phyloP scores from a whole-genome alignment of 2,113 vertebrate genomes.

The Menidia beryllina region DNA sequence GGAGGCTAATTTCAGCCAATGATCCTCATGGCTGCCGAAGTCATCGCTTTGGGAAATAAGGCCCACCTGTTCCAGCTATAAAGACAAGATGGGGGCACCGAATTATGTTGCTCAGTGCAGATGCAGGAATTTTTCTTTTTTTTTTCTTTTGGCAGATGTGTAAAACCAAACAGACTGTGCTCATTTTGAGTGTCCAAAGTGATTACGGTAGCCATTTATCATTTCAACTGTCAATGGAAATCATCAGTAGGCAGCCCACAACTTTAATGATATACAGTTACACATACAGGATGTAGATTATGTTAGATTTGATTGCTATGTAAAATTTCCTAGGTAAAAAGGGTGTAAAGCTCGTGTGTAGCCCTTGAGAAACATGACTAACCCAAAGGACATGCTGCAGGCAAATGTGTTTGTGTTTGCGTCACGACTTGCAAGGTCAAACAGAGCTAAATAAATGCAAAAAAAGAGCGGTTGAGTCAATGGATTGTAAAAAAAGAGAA shows the following conservation, averaged over 20 bases:
- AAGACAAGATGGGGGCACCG: constrained; percentile 53
- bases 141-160: constrained; percentile 55
- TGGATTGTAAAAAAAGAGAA: background rate
- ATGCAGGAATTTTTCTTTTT: constrained; percentile 33
- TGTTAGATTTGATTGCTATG: too few species aligned
- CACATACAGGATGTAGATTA: background rate
- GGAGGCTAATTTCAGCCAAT: too few species aligned
- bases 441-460: background rate
- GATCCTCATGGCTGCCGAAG: constrained; percentile 45
- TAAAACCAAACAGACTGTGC: constrained; percentile 68
- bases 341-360: background rate
- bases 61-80: constrained; percentile 67
- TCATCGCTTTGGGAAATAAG: constrained; percentile 31
- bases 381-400: background rate
- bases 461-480: background rate
- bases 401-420: background rate
- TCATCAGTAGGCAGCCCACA: background rate
- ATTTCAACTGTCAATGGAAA: constrained; percentile 32
- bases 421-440: background rate
- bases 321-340: too few species aligned
- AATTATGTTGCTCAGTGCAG: constrained; percentile 35
- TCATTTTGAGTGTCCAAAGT: constrained; percentile 54
- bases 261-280: constrained; percentile 15
- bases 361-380: background rate
- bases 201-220: constrained; percentile 63